Conservation (phyloP, 2,888 invertebrate species). For the Crepidodera aurea region DNA sequence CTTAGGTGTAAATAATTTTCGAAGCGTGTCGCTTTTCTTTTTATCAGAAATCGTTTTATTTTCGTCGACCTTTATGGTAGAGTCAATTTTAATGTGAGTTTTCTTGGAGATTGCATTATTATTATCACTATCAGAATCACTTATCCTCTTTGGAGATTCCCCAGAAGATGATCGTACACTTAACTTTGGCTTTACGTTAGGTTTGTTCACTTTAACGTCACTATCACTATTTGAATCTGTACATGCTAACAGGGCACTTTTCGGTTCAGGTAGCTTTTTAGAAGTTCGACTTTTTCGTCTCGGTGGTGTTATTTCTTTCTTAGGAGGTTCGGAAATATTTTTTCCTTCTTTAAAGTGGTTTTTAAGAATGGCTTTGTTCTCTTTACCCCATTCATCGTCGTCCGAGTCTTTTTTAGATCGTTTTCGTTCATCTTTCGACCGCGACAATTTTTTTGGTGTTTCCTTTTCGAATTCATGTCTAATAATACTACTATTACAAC, state of each 20-base stretch:
- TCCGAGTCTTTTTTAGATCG: conserved; percentile 42
- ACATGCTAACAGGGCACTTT: conserved; percentile 35
- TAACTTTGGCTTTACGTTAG: conserved; percentile 35
- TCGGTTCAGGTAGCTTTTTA: conserved; percentile 44
- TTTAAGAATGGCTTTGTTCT: conserved; percentile 51
- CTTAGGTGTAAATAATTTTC: conserved; percentile 69
- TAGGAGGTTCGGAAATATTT: conserved; percentile 47
- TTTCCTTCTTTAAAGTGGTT: conserved; percentile 52
- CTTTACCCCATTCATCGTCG: conserved; percentile 57
- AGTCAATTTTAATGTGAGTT: conserved; percentile 44
- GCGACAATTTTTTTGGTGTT: conserved; percentile 43
- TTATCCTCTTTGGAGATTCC: conserved; percentile 42
- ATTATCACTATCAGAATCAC: conserved; percentile 49
- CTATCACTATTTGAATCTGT: conserved; percentile 45
- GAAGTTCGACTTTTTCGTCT: conserved; percentile 59
- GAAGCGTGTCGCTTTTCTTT: conserved; percentile 74
- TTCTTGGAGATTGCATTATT: conserved; percentile 35
- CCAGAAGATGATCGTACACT: conserved; percentile 27
- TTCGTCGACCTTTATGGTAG: conserved; percentile 59
- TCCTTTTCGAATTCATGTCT: conserved; percentile 46
- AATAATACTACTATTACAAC: conserved; percentile 31
- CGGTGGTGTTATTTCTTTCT: conserved; percentile 53
- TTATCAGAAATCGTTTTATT: conserved; percentile 70
- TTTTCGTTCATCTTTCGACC: conserved; percentile 46
- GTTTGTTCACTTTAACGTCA: conserved; percentile 29